Evolutionary conservation across 2,888 invertebrate genomes (phyloP).

Genomic region (Silvanus unidentatus): DNA sequence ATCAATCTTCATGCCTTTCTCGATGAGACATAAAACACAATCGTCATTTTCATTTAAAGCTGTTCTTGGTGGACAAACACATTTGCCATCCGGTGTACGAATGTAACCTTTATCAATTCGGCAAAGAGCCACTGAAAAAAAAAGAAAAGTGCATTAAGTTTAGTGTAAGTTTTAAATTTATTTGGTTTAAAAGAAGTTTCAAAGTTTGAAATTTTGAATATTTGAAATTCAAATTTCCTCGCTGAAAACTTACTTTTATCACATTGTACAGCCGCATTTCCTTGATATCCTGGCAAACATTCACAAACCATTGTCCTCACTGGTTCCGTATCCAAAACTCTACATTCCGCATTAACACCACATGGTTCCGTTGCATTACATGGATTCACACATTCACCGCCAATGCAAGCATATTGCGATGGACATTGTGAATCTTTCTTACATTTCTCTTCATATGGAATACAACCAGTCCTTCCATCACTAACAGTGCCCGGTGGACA

Average conservation of each 20-base stretch:
- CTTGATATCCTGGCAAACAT: conserved; percentile 78
- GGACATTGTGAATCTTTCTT: conserved; percentile 76
- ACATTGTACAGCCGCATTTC: conserved; percentile 80
- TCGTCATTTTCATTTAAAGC: conserved; percentile 71
- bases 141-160: conserved; percentile 11
- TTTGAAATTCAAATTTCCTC: neutral
- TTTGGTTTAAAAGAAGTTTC: too few species aligned
- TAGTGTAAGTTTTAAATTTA: too few species aligned
- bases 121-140: conserved; percentile 54
- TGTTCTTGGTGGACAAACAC: conserved; percentile 70
- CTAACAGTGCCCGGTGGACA: conserved; percentile 73
- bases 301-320: conserved; percentile 85
- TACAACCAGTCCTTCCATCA: conserved; percentile 58
- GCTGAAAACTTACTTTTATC: conserved; percentile 60
- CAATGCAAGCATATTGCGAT: conserved; percentile 75
- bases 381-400: conserved; percentile 76
- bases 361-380: conserved; percentile 75
- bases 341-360: conserved; percentile 72
- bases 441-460: conserved; percentile 59
- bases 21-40: conserved; percentile 66
- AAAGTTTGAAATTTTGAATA: too few species aligned
- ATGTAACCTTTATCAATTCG: conserved; percentile 64
- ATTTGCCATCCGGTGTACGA: conserved; percentile 59
- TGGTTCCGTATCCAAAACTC: conserved; percentile 72
- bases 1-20: conserved; percentile 69